A percentile compares a stretch with the other conserved stretches of the same genome.
Conservation (phyloP, 2,113 vertebrate genomes). For the Uria aalge region DNA sequence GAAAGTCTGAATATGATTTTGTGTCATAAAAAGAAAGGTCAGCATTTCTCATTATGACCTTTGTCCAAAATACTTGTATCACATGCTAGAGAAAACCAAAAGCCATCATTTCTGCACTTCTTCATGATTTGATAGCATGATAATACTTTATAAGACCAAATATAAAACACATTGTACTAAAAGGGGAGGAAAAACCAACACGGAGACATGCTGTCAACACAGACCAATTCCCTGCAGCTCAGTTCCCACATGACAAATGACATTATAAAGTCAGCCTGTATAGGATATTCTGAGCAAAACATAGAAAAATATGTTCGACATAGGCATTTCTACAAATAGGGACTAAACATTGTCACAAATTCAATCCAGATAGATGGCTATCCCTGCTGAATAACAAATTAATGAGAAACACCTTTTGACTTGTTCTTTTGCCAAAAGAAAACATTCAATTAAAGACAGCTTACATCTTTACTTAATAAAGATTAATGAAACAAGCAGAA, state of each 20-base stretch:
- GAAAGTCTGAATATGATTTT: background rate
- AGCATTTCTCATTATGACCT: background rate
- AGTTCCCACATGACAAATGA: constrained; percentile 71
- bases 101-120: constrained; percentile 22
- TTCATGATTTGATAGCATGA: constrained; percentile 49
- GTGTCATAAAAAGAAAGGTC: background rate
- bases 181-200: constrained; percentile 60
- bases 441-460: constrained; percentile 60
- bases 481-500: constrained; percentile 68
- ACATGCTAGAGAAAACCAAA: constrained; percentile 5
- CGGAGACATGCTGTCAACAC: constrained; percentile 54
- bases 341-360: constrained; percentile 61
- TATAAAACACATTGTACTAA: constrained; percentile 57
- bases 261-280: constrained; percentile 42
- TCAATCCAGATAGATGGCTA: constrained; percentile 65
- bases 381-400: constrained; percentile 63
- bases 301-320: constrained; percentile 60
- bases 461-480: constrained; percentile 72
- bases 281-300: constrained; percentile 52
- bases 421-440: constrained; percentile 60
- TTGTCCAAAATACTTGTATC: constrained; percentile 14
- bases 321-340: constrained; percentile 52
- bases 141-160: constrained; percentile 58
- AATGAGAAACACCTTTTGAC: constrained; percentile 71
- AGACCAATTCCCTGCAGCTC: constrained; percentile 57